phyloP scores from a whole-genome alignment of 2,113 vertebrate species.

The Crotalus tigris region DNA sequence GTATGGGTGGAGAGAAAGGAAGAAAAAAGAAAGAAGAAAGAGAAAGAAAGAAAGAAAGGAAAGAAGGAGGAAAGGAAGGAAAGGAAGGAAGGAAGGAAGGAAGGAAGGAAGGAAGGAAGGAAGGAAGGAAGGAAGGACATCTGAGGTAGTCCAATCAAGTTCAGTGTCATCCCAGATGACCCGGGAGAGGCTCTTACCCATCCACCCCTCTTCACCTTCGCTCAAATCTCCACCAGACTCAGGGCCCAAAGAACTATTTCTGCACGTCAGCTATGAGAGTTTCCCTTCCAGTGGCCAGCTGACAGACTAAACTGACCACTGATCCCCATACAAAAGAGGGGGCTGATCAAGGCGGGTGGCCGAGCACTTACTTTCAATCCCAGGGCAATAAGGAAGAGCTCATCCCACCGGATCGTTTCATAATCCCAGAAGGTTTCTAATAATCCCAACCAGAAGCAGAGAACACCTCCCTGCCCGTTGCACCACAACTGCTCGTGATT shows the following conservation, averaged over 20 bases:
- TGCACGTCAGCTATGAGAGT: neutral
- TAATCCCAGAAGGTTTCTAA: neutral
- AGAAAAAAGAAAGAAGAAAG: too few relatives aligned
- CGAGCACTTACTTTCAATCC: neutral
- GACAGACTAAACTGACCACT: neutral
- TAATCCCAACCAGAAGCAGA: too few relatives aligned
- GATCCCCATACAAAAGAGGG: neutral
- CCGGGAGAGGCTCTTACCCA: too few relatives aligned
- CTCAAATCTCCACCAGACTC: neutral
- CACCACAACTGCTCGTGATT: neutral
- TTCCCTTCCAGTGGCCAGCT: neutral
- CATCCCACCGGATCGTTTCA: neutral
- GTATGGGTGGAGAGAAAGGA: too few relatives aligned
- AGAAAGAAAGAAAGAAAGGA: neutral
- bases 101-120: neutral
- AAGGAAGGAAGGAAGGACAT: neutral
- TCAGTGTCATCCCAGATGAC: neutral
- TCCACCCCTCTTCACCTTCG: neutral
- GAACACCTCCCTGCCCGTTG: accelerated
- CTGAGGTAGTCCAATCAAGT: neutral
- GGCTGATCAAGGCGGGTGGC: neutral
- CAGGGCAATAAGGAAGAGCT: neutral
- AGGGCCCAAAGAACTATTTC: neutral
- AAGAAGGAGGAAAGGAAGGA: neutral
- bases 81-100: neutral